These are phyloP conservation scores for Myiozetetes cayanensis DNA, from an alignment of 2,113 vertebrate species.

Conservation along the genomic window DNA sequence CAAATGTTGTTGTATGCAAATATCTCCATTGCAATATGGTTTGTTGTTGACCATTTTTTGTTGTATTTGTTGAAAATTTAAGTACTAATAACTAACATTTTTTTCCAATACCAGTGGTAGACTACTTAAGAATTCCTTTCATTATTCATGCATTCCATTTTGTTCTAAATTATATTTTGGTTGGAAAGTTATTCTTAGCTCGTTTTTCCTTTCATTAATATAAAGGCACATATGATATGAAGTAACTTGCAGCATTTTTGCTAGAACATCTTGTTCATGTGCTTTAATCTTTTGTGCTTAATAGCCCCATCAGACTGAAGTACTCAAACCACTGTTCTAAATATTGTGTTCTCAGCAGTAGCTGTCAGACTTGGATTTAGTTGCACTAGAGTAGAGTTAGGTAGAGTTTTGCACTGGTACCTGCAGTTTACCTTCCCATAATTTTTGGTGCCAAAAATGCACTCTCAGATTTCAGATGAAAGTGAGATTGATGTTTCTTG, in stretches of 20 bases:
- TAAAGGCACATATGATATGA: not conserved
- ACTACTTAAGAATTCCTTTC: not conserved
- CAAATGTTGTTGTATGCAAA: not conserved
- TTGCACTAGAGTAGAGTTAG: not conserved
- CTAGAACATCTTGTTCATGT: not conserved
- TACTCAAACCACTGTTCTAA: not conserved
- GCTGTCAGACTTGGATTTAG: not conserved
- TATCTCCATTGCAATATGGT: not conserved
- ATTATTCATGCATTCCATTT: slow-evolving; percentile 35
- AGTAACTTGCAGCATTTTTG: not conserved
- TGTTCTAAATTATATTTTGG: slow-evolving; percentile 6
- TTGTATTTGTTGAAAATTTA: slow-evolving; percentile 7
- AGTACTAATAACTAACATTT: not conserved
- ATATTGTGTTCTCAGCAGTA: not conserved
- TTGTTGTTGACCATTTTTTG: not conserved
- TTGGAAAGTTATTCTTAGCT: slow-evolving; percentile 5
- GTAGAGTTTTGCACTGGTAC: not conserved
- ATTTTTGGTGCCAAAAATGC: not conserved
- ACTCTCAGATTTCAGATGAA: not conserved
- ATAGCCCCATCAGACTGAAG: not conserved
- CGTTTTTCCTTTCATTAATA: not conserved
- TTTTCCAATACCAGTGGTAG: not conserved
- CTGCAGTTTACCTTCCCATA: not conserved
- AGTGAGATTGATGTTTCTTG: not conserved
- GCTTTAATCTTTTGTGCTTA: not conserved